Conservation (phyloP, 2,888 invertebrate species). For the Tetropium fuscum region DNA sequence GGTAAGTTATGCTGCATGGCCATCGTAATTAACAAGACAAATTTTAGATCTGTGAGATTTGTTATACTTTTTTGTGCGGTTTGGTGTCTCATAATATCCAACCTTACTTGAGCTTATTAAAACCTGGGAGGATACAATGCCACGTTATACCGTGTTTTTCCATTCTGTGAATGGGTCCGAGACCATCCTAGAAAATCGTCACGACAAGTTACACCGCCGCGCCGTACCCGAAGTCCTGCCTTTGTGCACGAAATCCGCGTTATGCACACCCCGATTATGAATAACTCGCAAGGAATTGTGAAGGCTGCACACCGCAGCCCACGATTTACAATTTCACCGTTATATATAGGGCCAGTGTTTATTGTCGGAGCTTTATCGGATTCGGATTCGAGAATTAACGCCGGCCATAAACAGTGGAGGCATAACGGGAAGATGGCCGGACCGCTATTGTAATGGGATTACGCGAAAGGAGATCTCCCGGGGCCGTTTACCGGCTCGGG, state of each 20-base stretch:
- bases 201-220: too few relatives aligned
- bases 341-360: constrained; percentile 32
- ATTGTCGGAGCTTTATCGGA: constrained; percentile 34
- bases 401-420: constrained; percentile 22
- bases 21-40: too few relatives aligned
- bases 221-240: too few relatives aligned
- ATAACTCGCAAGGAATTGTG: constrained; percentile 15
- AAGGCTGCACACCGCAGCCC: constrained; percentile 2
- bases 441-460: constrained; percentile 39
- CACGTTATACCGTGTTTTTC: too few relatives aligned
- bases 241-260: constrained; percentile 11
- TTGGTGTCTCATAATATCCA: too few relatives aligned
- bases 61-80: too few relatives aligned
- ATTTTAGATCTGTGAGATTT: too few relatives aligned
- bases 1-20: too few relatives aligned
- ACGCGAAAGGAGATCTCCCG: constrained; percentile 30
- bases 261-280: constrained; percentile 18
- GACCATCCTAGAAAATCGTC: too few relatives aligned
- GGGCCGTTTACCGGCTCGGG: constrained; percentile 29
- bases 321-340: constrained; percentile 36
- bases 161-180: too few relatives aligned
- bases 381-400: constrained; percentile 35
- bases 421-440: constrained; percentile 17
- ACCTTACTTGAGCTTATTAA: too few relatives aligned
- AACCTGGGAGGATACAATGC: too few relatives aligned